Percentiles rank a stretch among this genome's conserved stretches.
These are phyloP conservation scores for Dysmachus trigonus DNA, from an alignment of 2,888 invertebrate genomes.

Conservation along the genomic window DNA sequence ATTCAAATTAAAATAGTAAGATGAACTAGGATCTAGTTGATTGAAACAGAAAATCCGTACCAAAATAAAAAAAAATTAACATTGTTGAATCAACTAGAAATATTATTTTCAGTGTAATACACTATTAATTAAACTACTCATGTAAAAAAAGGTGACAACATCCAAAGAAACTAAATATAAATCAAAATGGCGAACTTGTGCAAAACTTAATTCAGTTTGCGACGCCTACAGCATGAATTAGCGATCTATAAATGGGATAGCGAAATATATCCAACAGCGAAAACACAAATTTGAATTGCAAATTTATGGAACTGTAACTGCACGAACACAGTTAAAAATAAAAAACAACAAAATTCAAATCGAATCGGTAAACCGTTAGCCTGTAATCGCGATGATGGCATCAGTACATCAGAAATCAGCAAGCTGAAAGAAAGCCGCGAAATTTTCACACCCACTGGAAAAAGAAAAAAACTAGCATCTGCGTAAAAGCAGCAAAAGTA, in stretches of 20 bases:
- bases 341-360: neutral
- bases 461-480: neutral
- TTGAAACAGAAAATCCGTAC: too few species aligned
- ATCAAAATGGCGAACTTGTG: neutral
- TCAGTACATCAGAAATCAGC: neutral
- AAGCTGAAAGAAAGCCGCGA: neutral
- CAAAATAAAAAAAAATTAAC: too few species aligned
- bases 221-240: neutral
- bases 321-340: neutral
- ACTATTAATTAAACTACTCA: too few species aligned
- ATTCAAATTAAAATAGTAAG: too few species aligned
- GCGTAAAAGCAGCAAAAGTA: slow-evolving; percentile 9
- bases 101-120: too few species aligned
- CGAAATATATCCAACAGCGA: neutral
- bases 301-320: neutral
- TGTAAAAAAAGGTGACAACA: neutral
- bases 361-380: neutral
- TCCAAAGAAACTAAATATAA: neutral
- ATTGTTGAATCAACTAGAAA: too few species aligned
- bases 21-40: too few species aligned
- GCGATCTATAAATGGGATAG: neutral
- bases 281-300: neutral
- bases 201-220: neutral
- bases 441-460: slow-evolving; percentile 17
- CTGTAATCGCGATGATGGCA: neutral